phyloP scores from a whole-genome alignment of 2,888 invertebrate species.

The Drosophila kambysellisi region DNA sequence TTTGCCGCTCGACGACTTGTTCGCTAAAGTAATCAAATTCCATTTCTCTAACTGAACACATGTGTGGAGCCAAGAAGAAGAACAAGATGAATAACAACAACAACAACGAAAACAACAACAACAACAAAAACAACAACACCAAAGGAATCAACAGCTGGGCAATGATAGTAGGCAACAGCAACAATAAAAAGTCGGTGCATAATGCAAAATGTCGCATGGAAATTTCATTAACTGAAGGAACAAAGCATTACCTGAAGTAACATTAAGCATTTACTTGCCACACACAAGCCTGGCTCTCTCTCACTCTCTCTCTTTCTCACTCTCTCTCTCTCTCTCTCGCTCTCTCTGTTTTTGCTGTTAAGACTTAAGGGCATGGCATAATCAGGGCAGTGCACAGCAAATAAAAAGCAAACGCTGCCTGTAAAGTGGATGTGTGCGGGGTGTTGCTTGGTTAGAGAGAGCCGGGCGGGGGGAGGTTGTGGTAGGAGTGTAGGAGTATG shows the following conservation, averaged over 20 bases:
- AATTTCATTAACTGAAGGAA: constrained; percentile 64
- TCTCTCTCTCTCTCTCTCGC: neutral
- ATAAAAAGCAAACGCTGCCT: constrained; percentile 25
- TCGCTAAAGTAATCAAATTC: constrained; percentile 54
- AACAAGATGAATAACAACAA: constrained; percentile 16
- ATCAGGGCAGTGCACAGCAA: constrained; percentile 44
- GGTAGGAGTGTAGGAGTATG: neutral
- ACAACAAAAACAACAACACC: constrained; percentile 7
- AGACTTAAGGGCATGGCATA: constrained; percentile 32
- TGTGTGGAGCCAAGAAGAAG: constrained; percentile 41
- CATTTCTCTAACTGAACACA: constrained; percentile 47
- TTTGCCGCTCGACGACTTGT: constrained; percentile 20
- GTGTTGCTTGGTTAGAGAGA: neutral
- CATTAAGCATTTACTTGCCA: constrained; percentile 43
- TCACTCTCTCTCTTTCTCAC: neutral
- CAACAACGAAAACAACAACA: constrained; percentile 3
- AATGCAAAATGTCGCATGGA: constrained; percentile 47
- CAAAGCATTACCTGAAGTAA: constrained; percentile 47
- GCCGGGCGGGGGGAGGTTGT: no score
- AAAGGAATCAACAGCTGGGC: neutral
- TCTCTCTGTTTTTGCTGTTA: constrained; percentile 5
- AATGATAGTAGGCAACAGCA: neutral
- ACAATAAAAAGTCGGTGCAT: constrained; percentile 23
- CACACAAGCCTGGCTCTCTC: neutral
- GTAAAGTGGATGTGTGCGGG: constrained; percentile 2